Conservation (phyloP, 2,113 vertebrate genomes). For the Fulica atra region DNA sequence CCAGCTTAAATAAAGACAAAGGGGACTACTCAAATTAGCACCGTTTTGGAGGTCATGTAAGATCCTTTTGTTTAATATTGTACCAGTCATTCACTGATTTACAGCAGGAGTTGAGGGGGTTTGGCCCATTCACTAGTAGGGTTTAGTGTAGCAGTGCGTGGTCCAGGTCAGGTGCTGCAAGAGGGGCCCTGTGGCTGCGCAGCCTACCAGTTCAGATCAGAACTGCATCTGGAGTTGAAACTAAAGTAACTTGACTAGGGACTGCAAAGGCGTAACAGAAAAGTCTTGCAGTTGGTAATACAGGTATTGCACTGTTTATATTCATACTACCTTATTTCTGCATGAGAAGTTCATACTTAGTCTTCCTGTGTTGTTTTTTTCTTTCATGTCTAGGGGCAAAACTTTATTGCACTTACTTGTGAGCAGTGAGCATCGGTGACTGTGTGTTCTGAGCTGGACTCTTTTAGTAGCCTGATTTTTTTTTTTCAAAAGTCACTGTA, state of each 20-base stretch:
- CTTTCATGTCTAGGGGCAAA: background rate
- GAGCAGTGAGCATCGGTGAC: background rate
- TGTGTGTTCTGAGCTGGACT: background rate
- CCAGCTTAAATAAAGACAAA: background rate
- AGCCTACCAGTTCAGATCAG: background rate
- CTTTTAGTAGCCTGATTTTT: background rate
- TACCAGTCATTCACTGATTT: background rate
- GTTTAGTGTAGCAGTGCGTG: accelerated
- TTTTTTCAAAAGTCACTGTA: background rate
- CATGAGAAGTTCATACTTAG: background rate
- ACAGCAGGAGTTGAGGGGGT: background rate
- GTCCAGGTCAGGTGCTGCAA: background rate
- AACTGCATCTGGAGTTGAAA: background rate
- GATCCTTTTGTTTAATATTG: background rate
- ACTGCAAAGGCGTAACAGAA: background rate
- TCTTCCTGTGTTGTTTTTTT: background rate
- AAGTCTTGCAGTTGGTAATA: background rate
- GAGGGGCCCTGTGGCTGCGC: background rate
- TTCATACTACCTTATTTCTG: background rate
- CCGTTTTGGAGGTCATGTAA: background rate
- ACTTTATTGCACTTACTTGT: background rate
- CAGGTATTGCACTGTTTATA: background rate
- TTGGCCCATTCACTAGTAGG: accelerated
- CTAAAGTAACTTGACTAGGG: background rate
- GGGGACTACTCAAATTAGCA: background rate